These are phyloP conservation scores for human DNA, from an alignment of 2,113 vertebrate genomes.

Conservation along the genomic window GRCh38 chr3:4578501-4579000, in stretches of 20 bases:
- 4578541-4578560: neutral
- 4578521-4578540: neutral
- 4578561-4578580: neutral
- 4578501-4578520: too few species aligned
- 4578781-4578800: neutral
- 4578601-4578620: neutral
- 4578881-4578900: neutral
- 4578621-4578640: fast-evolving
- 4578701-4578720: neutral
- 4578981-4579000: neutral
- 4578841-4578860: neutral
- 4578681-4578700: neutral
- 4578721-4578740: neutral
- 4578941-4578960: neutral
- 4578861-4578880: neutral
- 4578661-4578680: neutral
- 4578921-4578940: neutral
- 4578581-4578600: too few species aligned
- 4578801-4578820: neutral
- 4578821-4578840: neutral
- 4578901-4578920: neutral
- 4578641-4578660: neutral
- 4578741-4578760: neutral
- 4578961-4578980: neutral
- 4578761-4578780: neutral